Base-by-base conservation (phyloP, 2,113 vertebrate species). In the Nansenia antarctica region DNA sequence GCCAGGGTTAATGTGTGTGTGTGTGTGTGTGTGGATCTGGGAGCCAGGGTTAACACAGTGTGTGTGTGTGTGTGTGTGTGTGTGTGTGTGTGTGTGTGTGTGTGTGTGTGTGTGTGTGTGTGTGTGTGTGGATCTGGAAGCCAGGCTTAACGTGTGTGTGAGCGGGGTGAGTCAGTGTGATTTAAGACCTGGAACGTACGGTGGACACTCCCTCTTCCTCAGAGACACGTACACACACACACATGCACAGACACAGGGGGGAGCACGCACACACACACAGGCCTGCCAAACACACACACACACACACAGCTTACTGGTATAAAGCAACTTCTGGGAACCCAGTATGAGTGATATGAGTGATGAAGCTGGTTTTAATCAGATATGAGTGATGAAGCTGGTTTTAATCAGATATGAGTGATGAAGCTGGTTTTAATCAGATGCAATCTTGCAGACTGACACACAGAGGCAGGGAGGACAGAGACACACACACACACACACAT, bases 301-400 rank as follows among this genome's bases (percentile, higher is more conserved):
- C 42, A 59, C 15, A 18, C 62, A 61, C 69, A 69, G 31, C 72
- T 60, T 14, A 31, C 71, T 39, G 73, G 34, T 49, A 66, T 49
- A 66, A 69, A 49, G 61, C 63, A 52, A 77, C 47, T 86, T 88
- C 82, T 80, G 81, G 83, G 79, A 89, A 83, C 4, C 8, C n/a
- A n/a, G n/a, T 26, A 65, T 42, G 62, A 9, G 75, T 32, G 34
- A 32, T 42, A 73, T n/a, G n/a, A n/a, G n/a, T n/a, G n/a, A n/a
- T n/a, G n/a, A n/a, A n/a, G n/a, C n/a, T n/a, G n/a, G n/a, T n/a
- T n/a, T n/a, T n/a, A n/a, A n/a, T n/a, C n/a, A n/a, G 34, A 32
- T 42, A 73, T n/a, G n/a, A n/a, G n/a, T n/a, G n/a, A n/a, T n/a
- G n/a, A n/a, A n/a, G n/a, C n/a, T n/a, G n/a, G n/a, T n/a, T n/a